Evolutionary conservation across 2,113 vertebrate genomes (phyloP), one percentile per base, ranked within the genome.

Genomic region (Labrus mixtus): DNA sequence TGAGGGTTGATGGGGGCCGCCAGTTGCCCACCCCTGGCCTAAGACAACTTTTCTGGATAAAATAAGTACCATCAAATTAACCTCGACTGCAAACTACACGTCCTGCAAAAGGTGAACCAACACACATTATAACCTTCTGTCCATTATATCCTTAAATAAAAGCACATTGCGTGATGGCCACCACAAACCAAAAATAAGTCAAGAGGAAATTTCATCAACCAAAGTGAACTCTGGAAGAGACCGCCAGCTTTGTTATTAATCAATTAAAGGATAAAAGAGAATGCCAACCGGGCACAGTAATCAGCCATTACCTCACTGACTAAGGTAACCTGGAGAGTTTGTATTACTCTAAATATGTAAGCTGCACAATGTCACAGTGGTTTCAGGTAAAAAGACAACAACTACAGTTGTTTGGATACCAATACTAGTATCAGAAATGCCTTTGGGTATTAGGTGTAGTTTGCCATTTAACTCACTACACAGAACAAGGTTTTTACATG

Each of bases 221-320:
- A 50, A 57, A 46, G 25, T 29, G 23, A 78, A 53, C 70, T 57
- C 22, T 43, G 74, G 37, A 73, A 68, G n/a, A 74, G 15, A 54
- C 48, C 50, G 58, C 64, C 58, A 64, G 19, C 23, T 12, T 59
- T 60, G 19, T 56, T 22, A 63, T 66, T 10, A 73, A 76, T 69
- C 33, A 55, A 51, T 79, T 79, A 79, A 62, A 22, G 25, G 64
- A 79, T 73, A 76, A 68, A 77, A 36, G 22, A 41, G 37, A 45
- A 78, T 48, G 60, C 54, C 58, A 78, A 63, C 58, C 25, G 53
- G 50, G 17, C 8, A 4, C 41, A 59, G 59, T 60, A 25, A n/a
- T 54, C 60, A 59, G 45, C 25, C 37, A 10, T 72, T 73, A 59
- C 83, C 79, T 79, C 23, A 74, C 39, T 46, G 16, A 64, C 1